Evolutionary conservation across 2,888 invertebrate species (phyloP).

Genomic region (Rhodophaea formosa): DNA sequence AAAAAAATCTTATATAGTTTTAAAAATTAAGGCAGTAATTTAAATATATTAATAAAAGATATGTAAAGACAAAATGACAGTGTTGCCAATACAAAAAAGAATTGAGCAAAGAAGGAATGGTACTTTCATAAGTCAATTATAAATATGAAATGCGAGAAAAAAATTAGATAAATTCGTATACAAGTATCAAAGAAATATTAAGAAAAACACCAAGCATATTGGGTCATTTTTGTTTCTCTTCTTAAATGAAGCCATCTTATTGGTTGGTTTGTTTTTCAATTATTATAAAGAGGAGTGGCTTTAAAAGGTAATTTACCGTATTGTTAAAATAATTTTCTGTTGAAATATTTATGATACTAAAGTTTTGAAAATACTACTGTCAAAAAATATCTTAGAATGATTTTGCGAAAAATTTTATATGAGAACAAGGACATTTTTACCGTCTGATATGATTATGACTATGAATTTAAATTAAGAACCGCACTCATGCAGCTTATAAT

Average conservation of each 20-base stretch:
- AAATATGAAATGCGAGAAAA: too few species aligned
- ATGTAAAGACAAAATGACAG: too few species aligned
- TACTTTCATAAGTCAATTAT: slow-evolving; percentile 8
- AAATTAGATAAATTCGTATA: neutral
- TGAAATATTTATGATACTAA: neutral
- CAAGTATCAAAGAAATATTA: neutral
- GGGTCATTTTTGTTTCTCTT: too few species aligned
- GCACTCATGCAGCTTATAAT: too few species aligned
- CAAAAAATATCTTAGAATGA: slow-evolving; percentile 35
- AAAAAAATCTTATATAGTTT: too few species aligned
- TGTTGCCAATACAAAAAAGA: slow-evolving; percentile 30
- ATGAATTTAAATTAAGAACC: too few species aligned
- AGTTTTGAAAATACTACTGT: slow-evolving; percentile 42
- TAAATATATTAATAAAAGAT: too few species aligned
- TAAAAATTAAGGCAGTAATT: neutral
- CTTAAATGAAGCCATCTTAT: too few species aligned
- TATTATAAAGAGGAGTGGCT: too few species aligned
- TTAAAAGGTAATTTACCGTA: too few species aligned
- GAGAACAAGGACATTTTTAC: slow-evolving; percentile 6
- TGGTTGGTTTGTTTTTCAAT: too few species aligned
- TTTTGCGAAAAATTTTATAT: slow-evolving; percentile 32
- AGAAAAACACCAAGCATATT: neutral
- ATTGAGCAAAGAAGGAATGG: slow-evolving; percentile 51
- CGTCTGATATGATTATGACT: too few species aligned
- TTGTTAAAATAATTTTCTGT: neutral